Base-by-base conservation (phyloP, 1,140 invertebrate species). In the Geopemphigus sp. region DNA sequence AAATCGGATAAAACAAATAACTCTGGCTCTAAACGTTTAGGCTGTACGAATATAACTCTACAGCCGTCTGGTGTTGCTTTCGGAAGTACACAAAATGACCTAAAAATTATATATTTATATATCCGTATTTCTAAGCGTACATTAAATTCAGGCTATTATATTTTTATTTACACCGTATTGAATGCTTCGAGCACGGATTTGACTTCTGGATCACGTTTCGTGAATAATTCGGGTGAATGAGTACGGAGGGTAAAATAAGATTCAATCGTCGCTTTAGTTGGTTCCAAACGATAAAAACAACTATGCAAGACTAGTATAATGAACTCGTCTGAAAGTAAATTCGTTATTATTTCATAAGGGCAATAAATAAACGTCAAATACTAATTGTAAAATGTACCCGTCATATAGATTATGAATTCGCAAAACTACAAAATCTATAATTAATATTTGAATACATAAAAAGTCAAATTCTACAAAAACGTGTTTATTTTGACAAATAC, bases 281-380 rank as follows among this genome's bases (percentile, higher is more conserved):
- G 74, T 66, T 83, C 83, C 78, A 84, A 22, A 50, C 82, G 70
- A 78, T 81, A 84, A 59, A 82, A 83, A 76, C 83, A 84, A 63
- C 83, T 84, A 76, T 84, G 83, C 10, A 82, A 78, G 61, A 83
- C 83, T 29, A 83, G 24, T 24, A 83, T 81, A 14, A 83, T 72
- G 82, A 90, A 88, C 26, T 87, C 85, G 83, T 91, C 90, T 83
- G 81, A 53, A 81, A 82, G 24, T 19, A 63, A 45, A 22, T 45
- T 80, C 1, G 11, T 59, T 76, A 54, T 54, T 53, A 39, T 39
- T 39, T 39, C 8, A 39, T 39, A 8, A 39, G 32, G 3, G 32
- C 8, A 39, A 39, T 39, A 39, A 39, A 39, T 39, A 39, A 39
- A 22, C 10, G 8, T 32, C 26, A 26, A 61, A 39, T 17, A 24